Base-by-base conservation (phyloP, 1,140 invertebrate species). In the Tachypleus tridentatus region DNA sequence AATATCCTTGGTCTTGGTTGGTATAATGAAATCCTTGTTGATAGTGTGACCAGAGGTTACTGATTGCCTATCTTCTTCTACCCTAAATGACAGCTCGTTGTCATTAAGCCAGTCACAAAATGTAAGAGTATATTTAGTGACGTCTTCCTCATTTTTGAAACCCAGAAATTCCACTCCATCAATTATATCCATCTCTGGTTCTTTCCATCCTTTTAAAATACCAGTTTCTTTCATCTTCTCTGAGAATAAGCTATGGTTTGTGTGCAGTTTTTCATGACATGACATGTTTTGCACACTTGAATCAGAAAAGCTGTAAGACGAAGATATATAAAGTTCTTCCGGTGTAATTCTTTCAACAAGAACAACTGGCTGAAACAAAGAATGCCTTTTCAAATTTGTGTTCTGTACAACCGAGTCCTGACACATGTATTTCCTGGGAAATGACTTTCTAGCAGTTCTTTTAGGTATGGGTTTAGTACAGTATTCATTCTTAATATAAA, bases 81-180 rank as follows among this genome's bases (percentile, higher is more conserved):
- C 29, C 29, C 29, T 29, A 29, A 29, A 29, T 29, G 29, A 29
- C 29, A 29, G 29, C 29, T 29, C 29, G 29, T 29, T 29, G 29
- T 29, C 29, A 29, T 29, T 29, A 29, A 29, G 29, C 29, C 29
- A 29, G 29, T 29, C 29, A 29, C 29, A 29, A 29, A 29, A 29
- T 29, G 29, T 29, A 29, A 29, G 29, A 29, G 29, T 29, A 29
- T 29, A 29, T 29, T 29, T 29, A 29, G 29, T 29, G 29, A 29
- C 29, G 2, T 29, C 29, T 29, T 29, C 29, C 29, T 29, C 29
- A 29, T 29, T 29, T 29, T 29, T 29, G 29, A 71, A 71, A 63
- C 69, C 67, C 51, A 65, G 66, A 68, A 71, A 71, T 58, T 69
- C 65, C 8, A 71, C 51, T 57, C 68, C 70, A 65, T 71, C 70